Evolutionary conservation across 2,888 invertebrate species (phyloP).

Genomic region (Pyrochroa serraticornis): DNA sequence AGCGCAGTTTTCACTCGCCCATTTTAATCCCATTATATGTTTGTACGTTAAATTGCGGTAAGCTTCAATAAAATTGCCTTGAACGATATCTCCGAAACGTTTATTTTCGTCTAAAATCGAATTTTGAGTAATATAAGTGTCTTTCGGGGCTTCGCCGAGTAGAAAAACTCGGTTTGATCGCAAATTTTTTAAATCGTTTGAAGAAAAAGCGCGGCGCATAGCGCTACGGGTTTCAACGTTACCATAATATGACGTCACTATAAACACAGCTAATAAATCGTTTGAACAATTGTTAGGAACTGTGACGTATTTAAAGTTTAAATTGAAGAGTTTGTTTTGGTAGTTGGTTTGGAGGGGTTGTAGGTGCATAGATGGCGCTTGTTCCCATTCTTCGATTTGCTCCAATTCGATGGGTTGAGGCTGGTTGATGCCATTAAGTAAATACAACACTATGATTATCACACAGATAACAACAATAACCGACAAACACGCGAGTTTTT

Average conservation of each 20-base stretch:
- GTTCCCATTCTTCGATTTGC: too few relatives aligned
- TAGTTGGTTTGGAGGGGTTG: too few relatives aligned
- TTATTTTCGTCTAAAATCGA: constrained; percentile 67
- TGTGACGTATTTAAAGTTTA: constrained; percentile 45
- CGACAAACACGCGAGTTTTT: too few relatives aligned
- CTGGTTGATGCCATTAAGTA: too few relatives aligned
- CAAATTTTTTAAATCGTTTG: constrained; percentile 63
- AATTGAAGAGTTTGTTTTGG: constrained; percentile 39
- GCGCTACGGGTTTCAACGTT: constrained; percentile 73
- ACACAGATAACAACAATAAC: too few relatives aligned
- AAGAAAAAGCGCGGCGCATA: constrained; percentile 70
- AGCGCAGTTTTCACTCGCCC: constrained; percentile 70
- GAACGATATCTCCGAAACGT: constrained; percentile 72
- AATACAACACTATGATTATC: too few relatives aligned
- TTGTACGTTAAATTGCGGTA: constrained; percentile 84
- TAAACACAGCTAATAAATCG: constrained; percentile 55
- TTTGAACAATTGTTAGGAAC: constrained; percentile 40
- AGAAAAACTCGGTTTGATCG: constrained; percentile 72
- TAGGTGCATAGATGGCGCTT: too few relatives aligned
- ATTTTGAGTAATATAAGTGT: constrained; percentile 63
- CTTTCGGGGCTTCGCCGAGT: constrained; percentile 65
- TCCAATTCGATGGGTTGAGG: too few relatives aligned
- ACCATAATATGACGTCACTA: constrained; percentile 79
- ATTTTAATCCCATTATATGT: constrained; percentile 80
- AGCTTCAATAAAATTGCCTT: constrained; percentile 78